A percentile compares a stretch with the other conserved stretches of the same genome.
Evolutionary conservation across 92 coral and sea anemone genomes (phyloP).

Genomic region (Umimayanthus kanabou): DNA sequence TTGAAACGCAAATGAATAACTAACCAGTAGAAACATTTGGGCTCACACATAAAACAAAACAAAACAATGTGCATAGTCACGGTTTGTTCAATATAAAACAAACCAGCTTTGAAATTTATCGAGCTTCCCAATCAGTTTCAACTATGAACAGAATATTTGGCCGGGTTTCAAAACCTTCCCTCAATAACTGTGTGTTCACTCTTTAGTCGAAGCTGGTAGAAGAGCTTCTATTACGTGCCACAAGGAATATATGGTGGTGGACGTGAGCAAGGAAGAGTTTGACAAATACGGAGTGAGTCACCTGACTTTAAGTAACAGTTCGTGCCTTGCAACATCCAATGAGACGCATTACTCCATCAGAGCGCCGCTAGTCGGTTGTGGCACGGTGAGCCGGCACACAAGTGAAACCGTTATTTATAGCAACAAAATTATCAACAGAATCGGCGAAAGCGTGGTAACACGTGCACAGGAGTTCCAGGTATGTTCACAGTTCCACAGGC

Average conservation of each 20-base stretch:
- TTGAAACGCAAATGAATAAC: too few relatives aligned
- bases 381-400: conserved; percentile 72
- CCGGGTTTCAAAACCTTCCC: neutral
- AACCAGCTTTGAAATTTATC: too few relatives aligned
- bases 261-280: conserved; percentile 51
- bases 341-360: conserved; percentile 68
- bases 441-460: conserved; percentile 48
- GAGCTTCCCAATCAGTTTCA: too few relatives aligned
- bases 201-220: conserved; percentile 20
- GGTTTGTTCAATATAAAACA: too few relatives aligned
- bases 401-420: conserved; percentile 76
- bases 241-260: conserved; percentile 70
- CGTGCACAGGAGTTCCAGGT: conserved; percentile 66
- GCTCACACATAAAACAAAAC: too few relatives aligned
- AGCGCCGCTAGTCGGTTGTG: conserved; percentile 82
- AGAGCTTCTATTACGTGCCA: conserved; percentile 59
- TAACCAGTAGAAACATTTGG: too few relatives aligned
- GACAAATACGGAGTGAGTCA: conserved; percentile 46
- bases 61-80: too few relatives aligned
- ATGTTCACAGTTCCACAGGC: neutral
- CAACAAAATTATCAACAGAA: conserved; percentile 60
- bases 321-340: conserved; percentile 70
- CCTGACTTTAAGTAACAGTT: conserved; percentile 58
- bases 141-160: too few relatives aligned
- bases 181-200: neutral